Evolutionary conservation across 2,797 vertebrate species (phyloP), one percentile per base, ranked within the genome.

Genomic region (Cyclura pinguis): DNA sequence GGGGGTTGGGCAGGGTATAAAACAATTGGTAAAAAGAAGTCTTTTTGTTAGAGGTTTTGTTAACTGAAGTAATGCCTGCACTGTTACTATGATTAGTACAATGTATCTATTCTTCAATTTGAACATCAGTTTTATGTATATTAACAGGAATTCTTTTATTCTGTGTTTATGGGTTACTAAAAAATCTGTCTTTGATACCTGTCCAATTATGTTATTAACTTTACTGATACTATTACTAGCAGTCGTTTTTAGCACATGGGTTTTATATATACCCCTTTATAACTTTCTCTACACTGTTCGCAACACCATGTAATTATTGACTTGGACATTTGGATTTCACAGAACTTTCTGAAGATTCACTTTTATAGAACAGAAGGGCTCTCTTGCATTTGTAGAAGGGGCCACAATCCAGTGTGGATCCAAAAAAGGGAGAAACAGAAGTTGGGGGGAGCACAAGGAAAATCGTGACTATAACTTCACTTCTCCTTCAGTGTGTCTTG

Each of bases 171-270:
- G 69, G 5, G 42, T 42, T 27, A 38, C 29, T 16, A 14, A 47
- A 29, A 67, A 47, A 8, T 35, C 32, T 74, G 32, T 64, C 42
- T 84, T 67, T 12, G 38, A 67, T 16, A 24, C 57, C 22, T 62
- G 7, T 27, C 32, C 3, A 2, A 14, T 67, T 67, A 32, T 18
- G 35, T 77, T 77, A 18, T 24, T 78, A 50, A 78, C 8, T 72
- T 85, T 52, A 85, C 67, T 55, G 52, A 32, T 47, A 85, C n/a
- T 69, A 85, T 85, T 72, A 85, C 22, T 35, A n/a, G 52, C 50
- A 74, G 42, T 50, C 20, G n/a, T 52, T 72, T 32, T 83, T 35
- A 62, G 52, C 32, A 8, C 50, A 84, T 29, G 64, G 22, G 14
- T 64, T 76, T 76, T 9, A 64, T 29, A 29, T 24, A 14, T 13